phyloP scores from a whole-genome alignment of 2,113 vertebrate genomes.

The Xyrauchen texanus region DNA sequence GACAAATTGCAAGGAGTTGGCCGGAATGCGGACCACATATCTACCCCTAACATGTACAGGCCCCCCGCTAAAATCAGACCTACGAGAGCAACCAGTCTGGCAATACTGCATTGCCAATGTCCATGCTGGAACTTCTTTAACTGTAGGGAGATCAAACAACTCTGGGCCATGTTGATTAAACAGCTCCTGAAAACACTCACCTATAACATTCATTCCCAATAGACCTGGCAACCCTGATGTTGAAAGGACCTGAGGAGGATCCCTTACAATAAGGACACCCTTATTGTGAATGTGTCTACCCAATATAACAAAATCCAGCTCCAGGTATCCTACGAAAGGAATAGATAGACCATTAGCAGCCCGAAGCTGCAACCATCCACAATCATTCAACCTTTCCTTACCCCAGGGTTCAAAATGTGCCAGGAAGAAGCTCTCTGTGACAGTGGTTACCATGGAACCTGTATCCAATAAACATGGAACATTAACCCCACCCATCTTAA shows the following conservation, averaged over 20 bases:
- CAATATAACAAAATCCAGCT: conserved; percentile 1
- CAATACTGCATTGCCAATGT: not conserved
- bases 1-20: not conserved
- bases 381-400: not conserved
- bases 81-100: not conserved
- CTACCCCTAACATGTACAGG: not conserved
- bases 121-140: not conserved
- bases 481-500: not conserved
- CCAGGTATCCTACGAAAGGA: conserved; percentile 6
- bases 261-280: not conserved
- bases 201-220: not conserved
- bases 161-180: conserved; percentile 3
- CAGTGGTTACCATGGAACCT: conserved; percentile 49
- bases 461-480: conserved; percentile 26
- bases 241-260: not conserved
- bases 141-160: not conserved
- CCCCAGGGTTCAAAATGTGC: conserved; percentile 7
- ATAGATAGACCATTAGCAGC: conserved; percentile 4
- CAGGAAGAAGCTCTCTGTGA: conserved; percentile 37
- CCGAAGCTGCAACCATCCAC: conserved; percentile 19
- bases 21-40: not conserved
- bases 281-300: not conserved
- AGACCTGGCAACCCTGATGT: not conserved
- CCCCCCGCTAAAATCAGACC: not conserved
- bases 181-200: conserved; percentile 3